Evolutionary conservation across 2,888 invertebrate species (phyloP).

Genomic region (Plusia festucae): DNA sequence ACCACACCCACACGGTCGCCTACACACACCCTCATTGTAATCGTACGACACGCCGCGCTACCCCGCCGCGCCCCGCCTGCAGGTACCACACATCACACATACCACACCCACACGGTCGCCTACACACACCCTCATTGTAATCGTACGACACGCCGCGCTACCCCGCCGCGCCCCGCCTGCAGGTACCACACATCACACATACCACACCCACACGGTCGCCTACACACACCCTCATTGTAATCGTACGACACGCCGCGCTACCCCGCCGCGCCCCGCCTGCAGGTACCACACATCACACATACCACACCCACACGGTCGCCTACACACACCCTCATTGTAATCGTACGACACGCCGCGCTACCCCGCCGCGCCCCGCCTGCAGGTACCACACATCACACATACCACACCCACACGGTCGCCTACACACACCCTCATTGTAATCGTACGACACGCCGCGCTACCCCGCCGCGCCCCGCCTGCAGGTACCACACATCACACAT

Average conservation of each 20-base stretch:
- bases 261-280: slow-evolving; percentile 72
- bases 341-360: slow-evolving; percentile 74
- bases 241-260: slow-evolving; percentile 74
- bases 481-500: slow-evolving; percentile 66
- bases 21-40: no score
- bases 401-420: no score
- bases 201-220: no score
- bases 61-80: slow-evolving; percentile 72
- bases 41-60: slow-evolving; percentile 74
- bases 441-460: slow-evolving; percentile 74
- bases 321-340: no score
- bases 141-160: slow-evolving; percentile 74
- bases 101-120: no score
- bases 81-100: slow-evolving; percentile 66
- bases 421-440: no score
- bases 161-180: slow-evolving; percentile 72
- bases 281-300: slow-evolving; percentile 66
- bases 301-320: no score
- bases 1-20: no score
- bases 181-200: slow-evolving; percentile 66
- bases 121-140: no score
- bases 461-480: slow-evolving; percentile 72
- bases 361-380: slow-evolving; percentile 72
- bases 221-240: no score
- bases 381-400: slow-evolving; percentile 66